Percentiles rank a stretch among this genome's conserved stretches.
Evolutionary conservation across 2,113 vertebrate species (phyloP).

Genomic region (Hydrolagus affinis): DNA sequence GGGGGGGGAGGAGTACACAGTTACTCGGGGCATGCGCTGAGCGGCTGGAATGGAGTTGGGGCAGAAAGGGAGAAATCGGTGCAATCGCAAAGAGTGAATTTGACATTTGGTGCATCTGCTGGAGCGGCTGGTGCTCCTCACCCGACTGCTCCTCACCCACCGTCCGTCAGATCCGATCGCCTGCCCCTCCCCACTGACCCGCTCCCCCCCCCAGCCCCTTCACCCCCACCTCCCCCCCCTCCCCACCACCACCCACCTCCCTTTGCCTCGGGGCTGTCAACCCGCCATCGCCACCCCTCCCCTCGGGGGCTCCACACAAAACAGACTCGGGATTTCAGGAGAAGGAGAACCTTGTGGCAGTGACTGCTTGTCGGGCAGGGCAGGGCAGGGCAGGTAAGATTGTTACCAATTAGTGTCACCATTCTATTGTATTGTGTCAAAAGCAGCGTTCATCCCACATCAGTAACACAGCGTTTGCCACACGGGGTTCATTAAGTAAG

Average conservation of each 20-base stretch:
- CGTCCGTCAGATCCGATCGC: too few species aligned
- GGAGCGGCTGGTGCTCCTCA: too few species aligned
- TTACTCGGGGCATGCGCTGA: conserved; percentile 15
- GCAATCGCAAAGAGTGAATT: background rate
- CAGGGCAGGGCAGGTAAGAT: background rate
- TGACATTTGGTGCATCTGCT: too few species aligned
- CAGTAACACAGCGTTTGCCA: too few species aligned
- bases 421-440: too few species aligned
- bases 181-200: background rate
- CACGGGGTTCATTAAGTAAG: too few species aligned
- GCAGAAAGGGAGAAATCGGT: background rate
- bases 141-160: too few species aligned
- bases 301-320: background rate
- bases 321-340: background rate
- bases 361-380: background rate
- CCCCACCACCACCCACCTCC: background rate
- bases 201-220: background rate
- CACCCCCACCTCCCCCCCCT: background rate
- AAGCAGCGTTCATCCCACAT: too few species aligned
- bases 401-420: too few species aligned
- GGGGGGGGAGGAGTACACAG: background rate
- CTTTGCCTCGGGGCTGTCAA: background rate
- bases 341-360: background rate
- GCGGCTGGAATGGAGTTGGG: conserved; percentile 2
- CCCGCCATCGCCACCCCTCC: background rate